Conservation (phyloP, 2,797 vertebrate species). For the Steatocranus sp. region DNA sequence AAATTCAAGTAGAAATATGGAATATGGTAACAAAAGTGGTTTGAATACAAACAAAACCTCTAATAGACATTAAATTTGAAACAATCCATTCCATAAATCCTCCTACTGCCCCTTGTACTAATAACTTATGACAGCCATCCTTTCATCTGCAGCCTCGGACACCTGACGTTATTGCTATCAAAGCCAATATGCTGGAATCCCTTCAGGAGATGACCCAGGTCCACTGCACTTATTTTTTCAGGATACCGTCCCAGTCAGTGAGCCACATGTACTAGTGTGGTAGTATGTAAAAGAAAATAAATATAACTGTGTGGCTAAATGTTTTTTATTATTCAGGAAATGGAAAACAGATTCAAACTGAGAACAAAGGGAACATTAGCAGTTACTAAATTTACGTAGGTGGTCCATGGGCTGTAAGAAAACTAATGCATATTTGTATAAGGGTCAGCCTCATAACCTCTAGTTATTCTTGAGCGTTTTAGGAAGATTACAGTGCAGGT, state of each 20-base stretch:
- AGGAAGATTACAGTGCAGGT: constrained; percentile 47
- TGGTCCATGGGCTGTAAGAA: constrained; percentile 1
- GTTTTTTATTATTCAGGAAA: constrained; percentile 41
- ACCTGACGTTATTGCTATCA: constrained; percentile 42
- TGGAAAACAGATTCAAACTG: constrained; percentile 27
- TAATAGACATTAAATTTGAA: not conserved
- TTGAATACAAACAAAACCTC: not conserved
- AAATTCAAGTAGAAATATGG: not conserved
- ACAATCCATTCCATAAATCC: not conserved
- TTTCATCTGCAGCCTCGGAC: constrained; percentile 46
- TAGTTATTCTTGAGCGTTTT: constrained; percentile 5
- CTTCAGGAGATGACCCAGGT: constrained; percentile 22
- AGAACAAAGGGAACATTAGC: constrained; percentile 42
- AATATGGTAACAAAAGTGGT: not conserved
- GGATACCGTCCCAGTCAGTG: constrained; percentile 19
- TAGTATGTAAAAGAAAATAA: constrained; percentile 47
- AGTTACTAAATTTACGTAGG: constrained; percentile 29
- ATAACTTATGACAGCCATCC: not conserved
- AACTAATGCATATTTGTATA: constrained; percentile 50
- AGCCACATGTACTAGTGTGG: constrained; percentile 21
- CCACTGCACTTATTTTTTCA: constrained; percentile 57
- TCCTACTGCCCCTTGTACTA: not conserved
- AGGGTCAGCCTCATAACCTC: constrained; percentile 31
- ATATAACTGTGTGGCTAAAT: constrained; percentile 12
- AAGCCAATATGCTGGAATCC: constrained; percentile 1